Conservation (phyloP, 2,888 invertebrate species). For the Calephelis perditalis region DNA sequence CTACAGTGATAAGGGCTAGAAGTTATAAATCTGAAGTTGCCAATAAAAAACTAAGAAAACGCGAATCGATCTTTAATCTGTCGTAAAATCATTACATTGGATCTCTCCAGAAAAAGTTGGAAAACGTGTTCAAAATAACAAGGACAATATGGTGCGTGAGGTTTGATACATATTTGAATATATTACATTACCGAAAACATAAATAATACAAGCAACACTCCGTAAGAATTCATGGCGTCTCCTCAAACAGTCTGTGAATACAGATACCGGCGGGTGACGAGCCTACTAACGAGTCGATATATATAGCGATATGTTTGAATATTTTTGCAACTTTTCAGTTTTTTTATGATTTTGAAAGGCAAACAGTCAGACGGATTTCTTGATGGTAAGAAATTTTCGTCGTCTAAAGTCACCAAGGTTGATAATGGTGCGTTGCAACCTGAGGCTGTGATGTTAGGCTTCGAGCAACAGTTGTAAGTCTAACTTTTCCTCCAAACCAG, state of each 20-base stretch:
- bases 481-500: too few relatives aligned
- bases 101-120: slow-evolving; percentile 35
- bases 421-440: too few relatives aligned
- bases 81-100: slow-evolving; percentile 3
- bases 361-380: too few relatives aligned
- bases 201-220: slow-evolving; percentile 65
- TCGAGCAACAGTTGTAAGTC: too few relatives aligned
- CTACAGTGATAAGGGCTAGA: too few relatives aligned
- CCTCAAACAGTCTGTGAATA: slow-evolving; percentile 60
- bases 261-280: slow-evolving; percentile 37
- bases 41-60: not conserved
- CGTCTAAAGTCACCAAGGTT: too few relatives aligned
- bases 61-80: not conserved
- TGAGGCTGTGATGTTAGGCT: too few relatives aligned
- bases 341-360: too few relatives aligned
- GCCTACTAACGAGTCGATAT: not conserved
- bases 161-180: slow-evolving; percentile 78
- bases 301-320: not conserved
- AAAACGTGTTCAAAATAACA: slow-evolving; percentile 74
- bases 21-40: too few relatives aligned
- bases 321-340: too few relatives aligned
- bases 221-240: slow-evolving; percentile 71
- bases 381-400: too few relatives aligned
- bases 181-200: slow-evolving; percentile 74
- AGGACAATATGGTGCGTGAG: slow-evolving; percentile 67